A percentile compares a stretch with the other conserved stretches of the same genome.
Conservation (phyloP, 2,888 invertebrate genomes). For the Lysandra coridon region DNA sequence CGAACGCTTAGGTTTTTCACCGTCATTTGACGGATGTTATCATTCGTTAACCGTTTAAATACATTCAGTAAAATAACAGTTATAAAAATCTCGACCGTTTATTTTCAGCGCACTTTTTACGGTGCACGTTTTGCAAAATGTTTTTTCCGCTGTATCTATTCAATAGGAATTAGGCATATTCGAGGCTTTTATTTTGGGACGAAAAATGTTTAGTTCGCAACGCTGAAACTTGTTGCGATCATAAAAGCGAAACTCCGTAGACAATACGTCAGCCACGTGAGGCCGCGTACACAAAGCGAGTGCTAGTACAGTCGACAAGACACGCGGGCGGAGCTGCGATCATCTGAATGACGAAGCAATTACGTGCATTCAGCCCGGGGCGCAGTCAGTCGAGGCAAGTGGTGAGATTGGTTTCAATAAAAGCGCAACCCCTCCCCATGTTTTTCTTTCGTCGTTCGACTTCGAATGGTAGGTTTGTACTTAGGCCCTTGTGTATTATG, state of each 20-base stretch:
- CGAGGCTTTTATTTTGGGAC: constrained; percentile 42
- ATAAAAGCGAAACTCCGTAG: constrained; percentile 59
- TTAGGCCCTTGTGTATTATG: constrained; percentile 38
- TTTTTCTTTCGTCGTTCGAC: constrained; percentile 77
- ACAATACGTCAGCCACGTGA: constrained; percentile 68
- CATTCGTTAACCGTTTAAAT: constrained; percentile 53
- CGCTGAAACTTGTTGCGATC: constrained; percentile 58
- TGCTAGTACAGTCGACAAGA: constrained; percentile 71
- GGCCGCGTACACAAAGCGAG: constrained; percentile 67
- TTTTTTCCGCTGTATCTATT: constrained; percentile 38
- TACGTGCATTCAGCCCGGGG: constrained; percentile 71
- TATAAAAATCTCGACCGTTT: constrained; percentile 48
- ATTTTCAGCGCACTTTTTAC: constrained; percentile 41
- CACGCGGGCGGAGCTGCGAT: constrained; percentile 69
- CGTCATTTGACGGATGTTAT: constrained; percentile 14
- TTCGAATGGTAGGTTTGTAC: constrained; percentile 60
- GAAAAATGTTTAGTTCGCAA: constrained; percentile 44
- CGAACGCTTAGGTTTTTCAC: constrained; percentile 16
- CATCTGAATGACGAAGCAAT: constrained; percentile 78
- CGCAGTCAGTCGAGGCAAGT: constrained; percentile 74
- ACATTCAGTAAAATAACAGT: constrained; percentile 51
- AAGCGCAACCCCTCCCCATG: constrained; percentile 75
- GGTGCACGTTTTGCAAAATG: not conserved
- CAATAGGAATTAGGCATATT: constrained; percentile 45
- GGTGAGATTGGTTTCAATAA: constrained; percentile 79